A percentile compares a stretch with the other conserved stretches of the same genome.
These are phyloP conservation scores for Hirtodrosophila confusa DNA, from an alignment of 2,888 invertebrate species.

Conservation along the genomic window DNA sequence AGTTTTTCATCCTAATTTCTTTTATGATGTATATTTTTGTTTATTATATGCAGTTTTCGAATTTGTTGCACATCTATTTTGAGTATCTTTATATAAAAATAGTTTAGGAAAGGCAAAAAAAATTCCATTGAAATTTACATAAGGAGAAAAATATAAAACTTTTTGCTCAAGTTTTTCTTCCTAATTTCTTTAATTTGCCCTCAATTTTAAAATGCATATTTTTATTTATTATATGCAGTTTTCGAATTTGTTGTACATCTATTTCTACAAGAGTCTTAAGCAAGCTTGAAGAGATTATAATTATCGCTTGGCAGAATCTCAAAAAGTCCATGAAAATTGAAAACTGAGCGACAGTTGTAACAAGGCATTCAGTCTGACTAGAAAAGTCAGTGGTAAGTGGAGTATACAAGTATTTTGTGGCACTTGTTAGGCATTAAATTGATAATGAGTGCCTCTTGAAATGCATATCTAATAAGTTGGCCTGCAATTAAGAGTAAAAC, in stretches of 20 bases:
- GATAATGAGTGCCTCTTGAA: slow-evolving; percentile 3
- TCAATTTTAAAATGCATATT: slow-evolving; percentile 1
- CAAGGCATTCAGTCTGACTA: slow-evolving; percentile 4
- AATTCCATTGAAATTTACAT: too few relatives aligned
- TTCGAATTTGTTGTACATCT: too few relatives aligned
- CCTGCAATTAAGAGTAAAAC: slow-evolving; percentile 14
- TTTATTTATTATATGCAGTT: background rate
- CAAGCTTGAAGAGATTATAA: too few relatives aligned
- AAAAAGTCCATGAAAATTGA: too few relatives aligned
- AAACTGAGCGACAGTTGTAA: slow-evolving; percentile 6
- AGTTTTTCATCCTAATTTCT: background rate
- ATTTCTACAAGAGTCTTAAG: too few relatives aligned
- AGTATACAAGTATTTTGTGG: background rate
- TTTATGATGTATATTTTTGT: too few relatives aligned
- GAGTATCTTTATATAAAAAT: too few relatives aligned
- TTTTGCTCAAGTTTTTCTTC: slow-evolving; percentile 2
- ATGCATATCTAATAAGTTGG: slow-evolving; percentile 19
- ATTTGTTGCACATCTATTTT: too few relatives aligned
- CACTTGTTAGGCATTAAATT: background rate
- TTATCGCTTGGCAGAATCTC: too few relatives aligned
- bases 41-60: too few relatives aligned
- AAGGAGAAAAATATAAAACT: background rate
- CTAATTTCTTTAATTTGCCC: too few relatives aligned
- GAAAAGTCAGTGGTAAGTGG: slow-evolving; percentile 5
- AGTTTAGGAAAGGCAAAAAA: too few relatives aligned